Conservation (phyloP, 1,140 invertebrate species). For the Steinernema feltiae region DNA sequence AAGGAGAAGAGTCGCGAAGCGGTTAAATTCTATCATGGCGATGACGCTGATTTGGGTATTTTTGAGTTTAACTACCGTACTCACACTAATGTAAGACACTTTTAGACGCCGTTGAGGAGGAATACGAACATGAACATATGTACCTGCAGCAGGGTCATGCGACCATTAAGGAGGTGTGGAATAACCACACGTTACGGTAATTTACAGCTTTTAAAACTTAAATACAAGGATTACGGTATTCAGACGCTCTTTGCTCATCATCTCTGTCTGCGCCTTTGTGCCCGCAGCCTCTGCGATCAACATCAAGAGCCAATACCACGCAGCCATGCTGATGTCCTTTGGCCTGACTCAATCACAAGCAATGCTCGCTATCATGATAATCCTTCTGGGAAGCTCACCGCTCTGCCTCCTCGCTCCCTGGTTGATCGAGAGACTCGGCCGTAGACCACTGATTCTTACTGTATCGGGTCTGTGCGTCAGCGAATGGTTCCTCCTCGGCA, state of each 20-base stretch:
- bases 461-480: not conserved
- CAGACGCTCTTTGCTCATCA: not conserved
- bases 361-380: not conserved
- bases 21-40: conserved; percentile 32
- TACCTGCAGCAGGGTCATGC: not conserved
- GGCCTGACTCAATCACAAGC: conserved; percentile 29
- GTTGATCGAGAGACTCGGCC: not conserved
- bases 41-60: conserved; percentile 21
- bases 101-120: not conserved
- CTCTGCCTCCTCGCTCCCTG: not conserved
- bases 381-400: not conserved
- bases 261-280: conserved; percentile 2
- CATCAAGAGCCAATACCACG: conserved; percentile 39
- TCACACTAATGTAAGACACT: too few species aligned
- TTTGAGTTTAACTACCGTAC: too few species aligned
- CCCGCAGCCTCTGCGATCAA: conserved; percentile 30
- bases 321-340: conserved; percentile 41
- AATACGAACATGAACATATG: not conserved
- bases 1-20: conserved; percentile 15
- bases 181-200: not conserved
- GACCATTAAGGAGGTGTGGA: not conserved
- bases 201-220: not conserved
- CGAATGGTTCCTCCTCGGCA: not conserved
- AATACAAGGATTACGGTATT: not conserved
- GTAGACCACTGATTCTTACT: not conserved